phyloP scores from a whole-genome alignment of 1,140 invertebrate genomes.

The Dinoponera quadriceps region DNA sequence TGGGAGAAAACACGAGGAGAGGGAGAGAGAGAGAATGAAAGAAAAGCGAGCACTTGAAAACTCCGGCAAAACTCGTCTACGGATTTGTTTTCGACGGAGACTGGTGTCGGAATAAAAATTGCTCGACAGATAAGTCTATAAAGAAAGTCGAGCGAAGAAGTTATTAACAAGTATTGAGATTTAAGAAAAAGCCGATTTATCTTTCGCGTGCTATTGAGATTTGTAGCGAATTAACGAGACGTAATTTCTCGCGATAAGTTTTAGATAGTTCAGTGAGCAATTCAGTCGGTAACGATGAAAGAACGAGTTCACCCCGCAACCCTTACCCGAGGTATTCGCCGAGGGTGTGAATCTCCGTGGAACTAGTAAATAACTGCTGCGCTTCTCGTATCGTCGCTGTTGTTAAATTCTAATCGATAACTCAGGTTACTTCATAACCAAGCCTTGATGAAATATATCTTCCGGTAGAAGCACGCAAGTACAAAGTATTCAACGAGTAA shows the following conservation, averaged over 20 bases:
- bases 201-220: too few relatives aligned
- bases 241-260: neutral
- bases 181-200: neutral
- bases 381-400: neutral
- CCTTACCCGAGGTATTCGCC: neutral
- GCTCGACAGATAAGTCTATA: slow-evolving; percentile 21
- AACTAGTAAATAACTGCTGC: neutral
- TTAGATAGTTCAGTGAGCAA: neutral
- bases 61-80: neutral
- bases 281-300: slow-evolving; percentile 15
- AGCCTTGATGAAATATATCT: neutral
- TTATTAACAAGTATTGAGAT: neutral
- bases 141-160: neutral
- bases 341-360: neutral
- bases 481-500: too few relatives aligned
- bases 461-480: too few relatives aligned
- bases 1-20: too few relatives aligned
- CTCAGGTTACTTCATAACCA: neutral
- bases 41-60: too few relatives aligned
- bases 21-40: too few relatives aligned
- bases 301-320: neutral
- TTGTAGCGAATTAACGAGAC: neutral
- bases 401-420: slow-evolving; percentile 31
- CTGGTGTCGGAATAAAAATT: neutral
- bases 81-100: neutral